phyloP scores from a whole-genome alignment of 2,888 invertebrate genomes.

The Drosophila setosimentum region DNA sequence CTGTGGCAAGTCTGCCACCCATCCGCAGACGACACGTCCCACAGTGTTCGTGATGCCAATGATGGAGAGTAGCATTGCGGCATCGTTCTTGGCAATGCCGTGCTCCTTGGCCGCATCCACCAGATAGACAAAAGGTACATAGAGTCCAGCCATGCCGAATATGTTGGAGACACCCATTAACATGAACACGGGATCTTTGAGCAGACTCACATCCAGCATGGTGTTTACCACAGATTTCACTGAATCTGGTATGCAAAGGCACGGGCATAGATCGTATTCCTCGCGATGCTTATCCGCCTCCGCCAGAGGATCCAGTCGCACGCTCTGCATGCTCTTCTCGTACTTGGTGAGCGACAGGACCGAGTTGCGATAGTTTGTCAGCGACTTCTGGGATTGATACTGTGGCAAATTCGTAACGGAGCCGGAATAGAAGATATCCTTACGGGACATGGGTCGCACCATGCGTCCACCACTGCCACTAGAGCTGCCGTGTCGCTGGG shows the following conservation, averaged over 20 bases:
- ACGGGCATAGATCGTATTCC: slow-evolving; percentile 92
- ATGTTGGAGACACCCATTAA: slow-evolving; percentile 96
- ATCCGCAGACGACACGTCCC: slow-evolving; percentile 95
- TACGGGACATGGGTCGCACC: slow-evolving; percentile 95
- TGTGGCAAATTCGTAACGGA: slow-evolving; percentile 97
- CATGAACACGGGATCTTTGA: slow-evolving; percentile 96
- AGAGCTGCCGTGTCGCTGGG: slow-evolving; percentile 83
- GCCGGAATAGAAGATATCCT: slow-evolving; percentile 99
- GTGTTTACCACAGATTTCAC: slow-evolving; percentile 93
- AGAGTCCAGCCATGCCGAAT: slow-evolving; percentile 98
- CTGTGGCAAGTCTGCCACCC: slow-evolving; percentile 95
- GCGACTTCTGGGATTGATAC: slow-evolving; percentile 95
- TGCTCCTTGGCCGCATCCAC: slow-evolving; percentile 92
- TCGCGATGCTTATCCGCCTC: slow-evolving; percentile 86
- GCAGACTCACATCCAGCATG: slow-evolving; percentile 95
- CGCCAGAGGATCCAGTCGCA: slow-evolving; percentile 86
- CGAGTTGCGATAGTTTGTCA: slow-evolving; percentile 95
- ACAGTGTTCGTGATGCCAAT: slow-evolving; percentile 98
- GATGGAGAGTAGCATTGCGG: slow-evolving; percentile 85
- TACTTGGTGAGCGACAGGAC: slow-evolving; percentile 94
- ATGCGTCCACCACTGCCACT: slow-evolving; percentile 86
- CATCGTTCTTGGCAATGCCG: slow-evolving; percentile 89
- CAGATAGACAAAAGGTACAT: slow-evolving; percentile 98
- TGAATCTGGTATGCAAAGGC: slow-evolving; percentile 91
- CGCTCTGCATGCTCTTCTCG: slow-evolving; percentile 87